phyloP scores from a whole-genome alignment of 2,113 vertebrate genomes.

The Nycticebus coucang region DNA sequence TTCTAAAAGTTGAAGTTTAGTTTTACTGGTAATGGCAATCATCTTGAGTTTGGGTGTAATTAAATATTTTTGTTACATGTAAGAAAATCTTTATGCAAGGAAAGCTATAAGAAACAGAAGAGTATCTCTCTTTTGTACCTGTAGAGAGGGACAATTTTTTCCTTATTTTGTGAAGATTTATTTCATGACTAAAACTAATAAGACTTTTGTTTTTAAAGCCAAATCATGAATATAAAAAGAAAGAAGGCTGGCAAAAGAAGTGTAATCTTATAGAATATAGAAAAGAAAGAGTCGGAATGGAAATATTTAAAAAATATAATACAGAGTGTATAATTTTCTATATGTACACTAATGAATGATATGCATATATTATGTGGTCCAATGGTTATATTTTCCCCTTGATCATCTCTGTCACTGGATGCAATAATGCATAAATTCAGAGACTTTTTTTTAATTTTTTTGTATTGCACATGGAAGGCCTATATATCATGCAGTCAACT shows the following conservation, averaged over 20 bases:
- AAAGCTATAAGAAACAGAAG: not conserved
- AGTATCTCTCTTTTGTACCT: not conserved
- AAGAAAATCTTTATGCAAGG: not conserved
- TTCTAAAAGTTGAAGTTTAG: not conserved
- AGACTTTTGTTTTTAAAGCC: not conserved
- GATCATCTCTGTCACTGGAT: not conserved
- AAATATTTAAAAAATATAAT: not conserved
- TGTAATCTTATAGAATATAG: not conserved
- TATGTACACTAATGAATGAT: not conserved
- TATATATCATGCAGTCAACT: not conserved
- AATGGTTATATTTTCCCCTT: not conserved
- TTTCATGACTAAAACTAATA: not conserved
- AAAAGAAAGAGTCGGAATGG: not conserved
- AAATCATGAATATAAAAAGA: not conserved
- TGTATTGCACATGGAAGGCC: not conserved
- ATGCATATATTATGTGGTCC: not conserved
- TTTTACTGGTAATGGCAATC: not conserved
- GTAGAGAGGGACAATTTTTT: not conserved
- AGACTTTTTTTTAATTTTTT: not conserved
- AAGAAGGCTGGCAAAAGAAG: not conserved
- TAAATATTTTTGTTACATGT: slow-evolving; percentile 20
- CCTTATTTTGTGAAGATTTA: not conserved
- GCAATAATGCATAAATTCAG: not conserved
- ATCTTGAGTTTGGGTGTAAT: not conserved
- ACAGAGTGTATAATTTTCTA: not conserved